Base-by-base conservation (phyloP, 2,888 invertebrate genomes). In the Germaria angustata region DNA sequence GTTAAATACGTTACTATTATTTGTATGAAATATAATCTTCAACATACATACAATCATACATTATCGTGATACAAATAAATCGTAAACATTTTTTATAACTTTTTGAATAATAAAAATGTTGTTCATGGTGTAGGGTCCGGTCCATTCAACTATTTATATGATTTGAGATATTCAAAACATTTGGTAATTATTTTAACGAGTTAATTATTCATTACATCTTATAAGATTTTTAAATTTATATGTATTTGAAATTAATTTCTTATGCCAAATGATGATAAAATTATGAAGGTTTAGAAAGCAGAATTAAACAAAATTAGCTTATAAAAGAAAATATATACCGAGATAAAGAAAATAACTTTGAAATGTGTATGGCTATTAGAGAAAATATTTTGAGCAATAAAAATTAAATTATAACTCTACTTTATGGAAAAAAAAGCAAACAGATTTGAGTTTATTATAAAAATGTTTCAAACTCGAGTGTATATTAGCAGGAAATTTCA, bases 401-500 rank as follows among this genome's bases (percentile, higher is more conserved):
- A 28, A 28, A 34, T 15, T 68, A 59, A 59, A 22, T 59, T 8
- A 49, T 44, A 49, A 39, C 49, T 63, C 15, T 57, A 32, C n/a
- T 49, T 65, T n/a, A n/a, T n/a, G n/a, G n/a, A n/a, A n/a, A 55
- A 51, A 59, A 65, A 9, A 24, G 61, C 32, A 22, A 7, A 59
- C 39, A 22, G 6, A n/a, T 77, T 55, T 39, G 4, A 51, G 39
- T 57, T 66, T 72, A 66, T 75, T 78, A 75, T 71, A 84, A 46
- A 75, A 63, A 65, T 13, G 66, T 79, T 79, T 83, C 80, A 53
- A 76, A 77, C 75, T 84, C 81, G 53, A 83, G 49, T 28, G 32
- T 80, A 71, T 90, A 90, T 90, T 91, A 91, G 90, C 91, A 91
- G 85, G 88, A 88, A 63, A 91, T 88, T 68, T 91, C 91, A 36